Evolutionary conservation across 2,113 vertebrate species (phyloP).

Genomic region (Trochalopteron elliotii): DNA sequence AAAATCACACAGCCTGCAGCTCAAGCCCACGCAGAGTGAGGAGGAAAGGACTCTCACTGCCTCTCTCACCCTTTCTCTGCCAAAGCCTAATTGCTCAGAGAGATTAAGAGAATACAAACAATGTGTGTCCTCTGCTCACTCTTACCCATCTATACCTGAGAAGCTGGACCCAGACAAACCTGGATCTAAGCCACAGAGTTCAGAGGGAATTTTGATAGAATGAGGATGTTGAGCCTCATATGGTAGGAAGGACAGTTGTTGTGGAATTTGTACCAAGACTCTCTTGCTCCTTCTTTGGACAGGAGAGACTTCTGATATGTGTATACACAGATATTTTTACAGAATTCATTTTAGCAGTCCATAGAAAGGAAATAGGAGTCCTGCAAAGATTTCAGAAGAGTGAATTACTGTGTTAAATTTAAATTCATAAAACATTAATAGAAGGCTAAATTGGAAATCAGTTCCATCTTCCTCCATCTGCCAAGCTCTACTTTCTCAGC

Average conservation of each 20-base stretch:
- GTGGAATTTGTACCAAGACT: background rate
- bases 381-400: background rate
- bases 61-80: background rate
- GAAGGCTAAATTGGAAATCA: conserved; percentile 43
- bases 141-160: background rate
- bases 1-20: background rate
- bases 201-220: conserved; percentile 29
- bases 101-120: background rate
- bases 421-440: conserved; percentile 61
- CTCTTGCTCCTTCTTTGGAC: background rate
- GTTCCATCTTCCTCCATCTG: conserved; percentile 23
- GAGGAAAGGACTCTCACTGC: background rate
- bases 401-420: conserved; percentile 34
- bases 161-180: background rate
- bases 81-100: conserved; percentile 20
- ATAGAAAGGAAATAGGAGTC: background rate
- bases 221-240: background rate
- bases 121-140: background rate
- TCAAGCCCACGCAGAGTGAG: background rate
- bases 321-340: background rate
- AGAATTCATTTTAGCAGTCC: background rate
- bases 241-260: background rate
- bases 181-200: background rate
- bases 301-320: background rate
- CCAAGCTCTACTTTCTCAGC: conserved; percentile 18